Conservation (phyloP, 2,888 invertebrate genomes). For the Carterocephalus palaemon region DNA sequence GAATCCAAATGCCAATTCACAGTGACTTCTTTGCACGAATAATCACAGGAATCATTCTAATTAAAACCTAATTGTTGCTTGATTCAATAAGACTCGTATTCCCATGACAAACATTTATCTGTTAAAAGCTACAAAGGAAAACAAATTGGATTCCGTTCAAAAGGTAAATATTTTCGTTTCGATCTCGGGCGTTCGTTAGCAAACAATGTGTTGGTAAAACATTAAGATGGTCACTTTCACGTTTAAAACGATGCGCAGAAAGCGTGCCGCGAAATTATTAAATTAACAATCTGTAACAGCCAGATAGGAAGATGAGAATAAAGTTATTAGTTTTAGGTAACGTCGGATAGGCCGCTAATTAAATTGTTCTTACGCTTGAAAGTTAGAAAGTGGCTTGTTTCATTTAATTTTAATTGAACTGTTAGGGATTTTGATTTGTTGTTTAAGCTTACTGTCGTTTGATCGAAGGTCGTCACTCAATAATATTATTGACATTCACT, state of each 20-base stretch:
- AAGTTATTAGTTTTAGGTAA: constrained; percentile 25
- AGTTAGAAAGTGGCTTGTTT: constrained; percentile 19
- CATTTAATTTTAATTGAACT: constrained; percentile 24
- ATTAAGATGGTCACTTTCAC: constrained; percentile 53
- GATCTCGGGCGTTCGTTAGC: background rate
- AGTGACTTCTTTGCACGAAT: no score
- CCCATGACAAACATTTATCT: no score
- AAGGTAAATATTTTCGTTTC: constrained; percentile 19
- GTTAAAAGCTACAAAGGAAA: no score
- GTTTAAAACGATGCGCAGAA: constrained; percentile 49
- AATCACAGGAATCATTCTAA: no score
- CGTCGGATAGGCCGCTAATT: constrained; percentile 19
- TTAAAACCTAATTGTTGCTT: no score
- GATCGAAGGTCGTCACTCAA: no score
- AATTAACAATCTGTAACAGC: constrained; percentile 70
- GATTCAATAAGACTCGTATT: no score
- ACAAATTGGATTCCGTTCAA: no score
- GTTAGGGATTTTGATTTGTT: constrained; percentile 11
- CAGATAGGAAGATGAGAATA: constrained; percentile 24
- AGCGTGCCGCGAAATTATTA: constrained; percentile 56
- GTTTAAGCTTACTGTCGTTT: background rate
- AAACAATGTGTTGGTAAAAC: constrained; percentile 18
- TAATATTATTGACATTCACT: no score
- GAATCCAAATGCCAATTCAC: no score
- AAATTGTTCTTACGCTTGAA: constrained; percentile 14